A percentile compares a stretch with the other conserved stretches of the same genome.
Conservation (phyloP, 2,888 invertebrate genomes). For the Allophyes oxyacanthae region DNA sequence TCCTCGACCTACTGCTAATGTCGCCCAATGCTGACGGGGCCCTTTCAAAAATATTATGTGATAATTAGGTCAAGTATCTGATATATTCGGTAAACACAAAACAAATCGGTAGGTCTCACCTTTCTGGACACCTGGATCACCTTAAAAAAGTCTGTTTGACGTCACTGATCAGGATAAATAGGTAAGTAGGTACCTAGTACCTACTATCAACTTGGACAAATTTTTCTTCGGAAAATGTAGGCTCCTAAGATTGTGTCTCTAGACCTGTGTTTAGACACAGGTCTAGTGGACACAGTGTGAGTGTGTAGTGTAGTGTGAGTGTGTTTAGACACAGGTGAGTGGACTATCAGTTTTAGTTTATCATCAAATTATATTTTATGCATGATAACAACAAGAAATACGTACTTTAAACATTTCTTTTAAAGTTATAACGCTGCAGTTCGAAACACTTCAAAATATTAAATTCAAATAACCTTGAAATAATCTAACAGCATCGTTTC, state of each 20-base stretch:
- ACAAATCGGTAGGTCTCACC: conserved; percentile 33
- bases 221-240: no score
- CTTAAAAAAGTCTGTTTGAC: conserved; percentile 1
- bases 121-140: conserved; percentile 24
- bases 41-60: conserved; percentile 42
- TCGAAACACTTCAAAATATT: not conserved
- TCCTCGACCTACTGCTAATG: conserved; percentile 64
- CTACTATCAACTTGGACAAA: no score
- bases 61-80: conserved; percentile 52
- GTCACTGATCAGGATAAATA: not conserved
- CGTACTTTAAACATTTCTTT: no score
- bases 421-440: not conserved
- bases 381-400: no score
- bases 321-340: no score
- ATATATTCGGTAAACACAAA: conserved; percentile 31
- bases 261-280: no score
- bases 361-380: no score
- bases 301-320: no score
- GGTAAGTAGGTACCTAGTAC: not conserved
- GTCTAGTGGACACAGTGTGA: no score
- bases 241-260: no score
- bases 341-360: no score
- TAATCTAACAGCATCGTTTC: conserved; percentile 24
- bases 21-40: conserved; percentile 33
- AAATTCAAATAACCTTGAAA: conserved; percentile 19